Base-by-base conservation (phyloP, 2,888 invertebrate species). In the Eudemis profundana region DNA sequence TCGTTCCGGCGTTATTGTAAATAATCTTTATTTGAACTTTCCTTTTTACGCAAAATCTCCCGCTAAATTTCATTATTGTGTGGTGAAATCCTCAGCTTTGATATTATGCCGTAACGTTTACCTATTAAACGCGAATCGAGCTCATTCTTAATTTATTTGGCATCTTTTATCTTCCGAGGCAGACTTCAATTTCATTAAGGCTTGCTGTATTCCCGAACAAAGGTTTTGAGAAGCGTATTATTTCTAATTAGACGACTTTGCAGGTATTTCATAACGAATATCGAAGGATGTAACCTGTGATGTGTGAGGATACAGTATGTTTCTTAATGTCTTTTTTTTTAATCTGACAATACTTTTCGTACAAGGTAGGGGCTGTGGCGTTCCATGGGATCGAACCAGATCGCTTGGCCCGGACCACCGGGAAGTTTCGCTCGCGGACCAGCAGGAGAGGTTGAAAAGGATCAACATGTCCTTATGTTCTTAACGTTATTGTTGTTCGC, bases 1-100 rank as follows among this genome's bases (percentile, higher is more conserved):
- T 77, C 76, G 77, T 77, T 78, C 69, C 70, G 69, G 50, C 70
- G 71, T 61, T 61, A 61, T 51, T 61, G 61, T 61, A 61, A 61
- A 61, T 61, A 61, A 61, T 61, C 59, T 65, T 65, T 65, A 59
- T 65, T 65, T 65, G 64, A 53, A 46, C 53, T 65, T 53, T 50
- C 57, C 59, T 50, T 64, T 64, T 61, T 65, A 56, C 50, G 49
- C 54, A 56, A 42, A 50, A 65, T 65, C 65, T 64, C 53, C 60
- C 12, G 23, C 54, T 42, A 53, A 64, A 64, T 67, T 64, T 64
- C 64, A 67, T 64, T 61, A 46, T 67, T 46, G 50, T 59, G 33
- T 59, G 64, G 50, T 57, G 38, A 64, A 59, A 46, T 51, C 38
- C 46, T 38, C 27, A 38, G 46, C 60, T 65, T 60, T 65, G 59